Conservation (phyloP, 2,797 vertebrate genomes). For the Tarsius wallacei region DNA sequence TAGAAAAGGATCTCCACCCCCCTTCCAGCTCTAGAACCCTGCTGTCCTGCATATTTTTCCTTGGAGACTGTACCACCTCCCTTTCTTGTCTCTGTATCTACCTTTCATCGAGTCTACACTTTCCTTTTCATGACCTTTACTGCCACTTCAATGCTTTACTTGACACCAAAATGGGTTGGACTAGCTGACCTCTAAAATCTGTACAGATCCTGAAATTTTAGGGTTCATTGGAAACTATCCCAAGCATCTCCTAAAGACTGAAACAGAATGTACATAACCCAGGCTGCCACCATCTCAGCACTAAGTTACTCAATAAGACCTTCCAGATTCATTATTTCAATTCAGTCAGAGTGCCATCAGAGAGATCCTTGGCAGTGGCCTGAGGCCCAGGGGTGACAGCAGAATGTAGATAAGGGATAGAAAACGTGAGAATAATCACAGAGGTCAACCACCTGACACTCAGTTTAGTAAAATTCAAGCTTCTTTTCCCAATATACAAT, state of each 20-base stretch:
- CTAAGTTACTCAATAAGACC: neutral
- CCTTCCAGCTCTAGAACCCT: neutral
- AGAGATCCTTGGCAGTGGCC: neutral
- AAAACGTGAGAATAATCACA: neutral
- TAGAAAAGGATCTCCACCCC: neutral
- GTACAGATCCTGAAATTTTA: neutral
- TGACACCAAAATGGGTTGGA: neutral
- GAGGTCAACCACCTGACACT: neutral
- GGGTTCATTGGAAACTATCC: neutral
- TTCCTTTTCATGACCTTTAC: neutral
- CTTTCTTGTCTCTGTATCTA: neutral
- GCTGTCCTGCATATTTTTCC: neutral
- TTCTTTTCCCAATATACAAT: neutral
- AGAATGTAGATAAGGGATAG: neutral
- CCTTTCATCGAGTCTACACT: neutral
- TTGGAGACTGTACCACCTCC: neutral
- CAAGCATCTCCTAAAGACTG: neutral
- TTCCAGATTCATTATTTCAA: neutral
- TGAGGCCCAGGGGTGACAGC: neutral
- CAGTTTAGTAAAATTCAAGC: neutral
- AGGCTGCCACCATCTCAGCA: neutral
- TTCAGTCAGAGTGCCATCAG: neutral
- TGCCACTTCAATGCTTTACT: neutral
- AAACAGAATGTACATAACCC: neutral
- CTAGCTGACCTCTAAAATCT: neutral